Conservation (phyloP, 2,888 invertebrate genomes). For the Brachycybe producta region DNA sequence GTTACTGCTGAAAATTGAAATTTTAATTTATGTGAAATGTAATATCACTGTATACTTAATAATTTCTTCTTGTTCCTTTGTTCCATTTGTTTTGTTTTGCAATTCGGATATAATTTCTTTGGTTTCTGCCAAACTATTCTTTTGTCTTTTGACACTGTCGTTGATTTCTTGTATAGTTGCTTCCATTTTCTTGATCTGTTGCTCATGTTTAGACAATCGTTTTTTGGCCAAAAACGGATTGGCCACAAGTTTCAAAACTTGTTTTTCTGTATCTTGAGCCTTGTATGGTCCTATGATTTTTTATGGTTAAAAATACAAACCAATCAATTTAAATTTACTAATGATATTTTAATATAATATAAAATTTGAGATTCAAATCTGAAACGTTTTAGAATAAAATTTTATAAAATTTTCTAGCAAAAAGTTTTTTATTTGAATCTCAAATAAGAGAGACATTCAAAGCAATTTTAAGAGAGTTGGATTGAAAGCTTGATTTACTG, state of each 20-base stretch:
- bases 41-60: background rate
- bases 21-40: too few relatives aligned
- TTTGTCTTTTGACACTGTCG: conserved; percentile 22
- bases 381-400: background rate
- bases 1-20: too few relatives aligned
- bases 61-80: conserved; percentile 6
- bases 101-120: conserved; percentile 18
- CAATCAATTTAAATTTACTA: too few relatives aligned
- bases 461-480: too few relatives aligned
- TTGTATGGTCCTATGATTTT: conserved; percentile 20
- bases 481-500: too few relatives aligned
- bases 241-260: conserved; percentile 12
- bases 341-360: too few relatives aligned
- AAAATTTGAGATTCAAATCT: too few relatives aligned
- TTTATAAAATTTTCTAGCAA: too few relatives aligned
- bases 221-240: conserved; percentile 20
- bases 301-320: too few relatives aligned
- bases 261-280: conserved; percentile 20
- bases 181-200: conserved; percentile 17
- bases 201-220: conserved; percentile 17
- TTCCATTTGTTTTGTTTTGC: background rate
- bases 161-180: conserved; percentile 18
- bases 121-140: conserved; percentile 23
- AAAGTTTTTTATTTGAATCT: too few relatives aligned
- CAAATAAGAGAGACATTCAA: too few relatives aligned